Evolutionary conservation across 2,113 vertebrate genomes (phyloP).

Genomic region (Tinamus guttatus): DNA sequence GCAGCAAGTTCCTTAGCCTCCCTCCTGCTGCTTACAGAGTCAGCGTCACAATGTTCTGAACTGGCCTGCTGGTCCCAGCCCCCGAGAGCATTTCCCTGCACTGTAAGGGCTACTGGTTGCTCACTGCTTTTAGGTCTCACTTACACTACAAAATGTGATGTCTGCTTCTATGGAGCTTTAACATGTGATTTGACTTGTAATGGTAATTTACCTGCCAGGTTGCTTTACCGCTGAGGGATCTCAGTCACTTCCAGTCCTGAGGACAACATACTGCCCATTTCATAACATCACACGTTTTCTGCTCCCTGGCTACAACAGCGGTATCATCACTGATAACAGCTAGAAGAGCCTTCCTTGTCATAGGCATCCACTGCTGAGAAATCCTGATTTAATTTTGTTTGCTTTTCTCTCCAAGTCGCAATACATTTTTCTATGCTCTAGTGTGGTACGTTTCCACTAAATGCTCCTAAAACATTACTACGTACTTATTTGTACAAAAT

Average conservation of each 20-base stretch:
- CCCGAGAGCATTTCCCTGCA: not conserved
- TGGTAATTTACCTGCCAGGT: conserved; percentile 4
- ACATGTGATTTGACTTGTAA: not conserved
- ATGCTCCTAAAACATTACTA: conserved; percentile 37
- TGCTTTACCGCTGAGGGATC: not conserved
- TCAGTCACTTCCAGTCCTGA: not conserved
- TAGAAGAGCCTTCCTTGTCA: not conserved
- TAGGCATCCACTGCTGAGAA: not conserved
- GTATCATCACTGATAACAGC: not conserved
- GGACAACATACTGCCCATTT: not conserved
- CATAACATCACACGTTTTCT: not conserved
- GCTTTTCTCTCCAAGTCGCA: not conserved
- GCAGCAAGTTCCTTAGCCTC: not conserved
- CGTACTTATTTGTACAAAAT: conserved; percentile 28
- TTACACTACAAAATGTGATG: not conserved
- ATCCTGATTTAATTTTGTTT: not conserved
- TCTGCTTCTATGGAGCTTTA: not conserved
- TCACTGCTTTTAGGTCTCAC: not conserved
- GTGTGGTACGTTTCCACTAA: not conserved
- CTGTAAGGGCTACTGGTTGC: not conserved
- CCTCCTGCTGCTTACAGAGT: not conserved
- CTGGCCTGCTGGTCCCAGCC: not conserved
- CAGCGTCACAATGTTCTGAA: no score
- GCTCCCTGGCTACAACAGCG: not conserved
- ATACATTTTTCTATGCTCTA: fast-evolving